Percentiles rank a stretch among this genome's conserved stretches.
Conservation (phyloP, 37 sponge, comb jelly and placozoan genomes). For the Aphrocallistes beatrix region DNA sequence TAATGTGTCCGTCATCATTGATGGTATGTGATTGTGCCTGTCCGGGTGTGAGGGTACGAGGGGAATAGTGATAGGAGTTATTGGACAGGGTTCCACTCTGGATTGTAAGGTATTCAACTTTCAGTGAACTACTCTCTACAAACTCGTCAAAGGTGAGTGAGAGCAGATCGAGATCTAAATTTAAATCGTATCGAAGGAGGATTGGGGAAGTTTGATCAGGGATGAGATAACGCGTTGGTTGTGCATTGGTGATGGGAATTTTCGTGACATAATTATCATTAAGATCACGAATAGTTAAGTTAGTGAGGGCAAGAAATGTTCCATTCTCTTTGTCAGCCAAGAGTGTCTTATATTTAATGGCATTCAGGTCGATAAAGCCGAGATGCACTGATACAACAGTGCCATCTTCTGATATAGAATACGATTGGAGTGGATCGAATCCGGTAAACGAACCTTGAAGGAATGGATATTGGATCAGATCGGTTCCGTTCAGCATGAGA, state of each 20-base stretch:
- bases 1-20: constrained; percentile 54
- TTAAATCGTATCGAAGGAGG: constrained; percentile 52
- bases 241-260: neutral
- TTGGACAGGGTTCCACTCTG: constrained; percentile 37
- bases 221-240: constrained; percentile 34
- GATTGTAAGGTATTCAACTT: constrained; percentile 46
- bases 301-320: constrained; percentile 58
- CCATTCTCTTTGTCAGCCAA: constrained; percentile 35
- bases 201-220: constrained; percentile 54
- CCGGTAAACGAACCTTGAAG: constrained; percentile 37
- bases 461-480: constrained; percentile 10
- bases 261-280: constrained; percentile 35
- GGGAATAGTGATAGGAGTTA: constrained; percentile 55
- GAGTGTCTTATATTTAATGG: constrained; percentile 49
- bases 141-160: constrained; percentile 72
- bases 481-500: neutral
- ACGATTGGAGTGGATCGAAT: constrained; percentile 28
- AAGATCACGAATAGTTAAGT: constrained; percentile 54
- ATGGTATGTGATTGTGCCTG: constrained; percentile 36
- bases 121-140: constrained; percentile 51
- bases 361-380: constrained; percentile 76
- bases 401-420: constrained; percentile 52
- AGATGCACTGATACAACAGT: constrained; percentile 55
- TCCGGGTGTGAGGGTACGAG: constrained; percentile 45
- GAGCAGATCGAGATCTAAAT: constrained; percentile 55